Evolutionary conservation across 2,888 invertebrate genomes (phyloP), one percentile per base, ranked within the genome.

Genomic region (Ormyrus thymus): DNA sequence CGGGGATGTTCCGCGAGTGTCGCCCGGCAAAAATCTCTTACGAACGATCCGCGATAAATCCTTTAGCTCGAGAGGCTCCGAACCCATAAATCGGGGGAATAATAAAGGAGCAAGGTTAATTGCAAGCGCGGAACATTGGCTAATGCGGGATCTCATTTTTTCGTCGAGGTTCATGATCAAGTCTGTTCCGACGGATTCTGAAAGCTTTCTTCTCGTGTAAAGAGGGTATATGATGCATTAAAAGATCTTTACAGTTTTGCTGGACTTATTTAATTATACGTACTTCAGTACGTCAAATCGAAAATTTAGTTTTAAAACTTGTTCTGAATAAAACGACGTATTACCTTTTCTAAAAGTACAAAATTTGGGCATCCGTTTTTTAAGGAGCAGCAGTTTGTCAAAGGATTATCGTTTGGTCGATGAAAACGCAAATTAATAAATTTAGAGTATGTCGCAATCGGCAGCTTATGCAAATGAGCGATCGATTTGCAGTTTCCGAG

Each of bases 51-150:
- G 62, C 64, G 65, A 76, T 76, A 70, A 70, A 70, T 65, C 53
- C 50, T 50, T 29, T 13, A 1, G 10, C 9, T 51, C 15, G 5
- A 9, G 15, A 56, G 46, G 10, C 62, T 8, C 6, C 55, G 55
- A 50, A 46, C 58, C 51, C 70, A 69, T 78, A 78, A 78, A 78
- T 78, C 68, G 1, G n/a, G 43, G 11, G 46, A 56, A 64, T 59
- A 74, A 72, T 78, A 64, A 73, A 64, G 64, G 64, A 61, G 5
- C 29, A 29, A 62, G 58, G 68, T 62, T 77, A 77, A 77, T 77
- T 77, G 66, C 77, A 43, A 2, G 6, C 4, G 13, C 43, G 29
- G 48, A 7, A 56, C 48, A 58, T 58, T 58, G 69, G 48, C 48
- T 58, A 59, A 70, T 13, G 69, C 50, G 64, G 4, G 46, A 45